Base-by-base conservation (phyloP, 2,797 vertebrate species). In the Sphenopsis melanotis region DNA sequence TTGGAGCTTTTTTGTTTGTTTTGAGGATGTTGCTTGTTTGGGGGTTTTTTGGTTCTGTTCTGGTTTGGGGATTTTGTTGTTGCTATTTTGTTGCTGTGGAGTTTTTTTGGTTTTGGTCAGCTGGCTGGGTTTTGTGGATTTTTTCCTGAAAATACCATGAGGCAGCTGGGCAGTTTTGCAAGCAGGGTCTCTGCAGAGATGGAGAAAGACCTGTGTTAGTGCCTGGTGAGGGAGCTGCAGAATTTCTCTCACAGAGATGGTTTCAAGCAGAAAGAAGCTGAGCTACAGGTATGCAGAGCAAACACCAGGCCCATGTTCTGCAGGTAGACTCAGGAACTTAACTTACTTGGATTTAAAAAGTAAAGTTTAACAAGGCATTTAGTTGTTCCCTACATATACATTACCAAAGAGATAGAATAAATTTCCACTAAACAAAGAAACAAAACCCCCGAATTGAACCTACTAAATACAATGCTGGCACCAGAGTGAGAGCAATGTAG, bases 11-110 rank as follows among this genome's bases (percentile, higher is more conserved):
- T 60, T 19, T 60, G 27, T 68, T 77, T 32, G 22, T 32, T 74
- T 42, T 47, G 19, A 59, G 36, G 13, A n/a, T 0, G 13, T 10
- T 27, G 37, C 37, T 37, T 37, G 29, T 2, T 64, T 26, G 11
- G 2, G 0, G 0, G 6, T 27, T 17, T 18, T 41, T 36, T 17
- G 1, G 5, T 20, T 53, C 23, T 41, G 9, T 49, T 75, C 27
- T 41, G 10, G 15, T 68, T n/a, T 60, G 29, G 14, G 14, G 11
- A 10, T 21, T 61, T 42, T 29, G 41, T 23, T 3, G 0, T 22
- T 17, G 41, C 41, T 41, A 6, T 24, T 55, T 42, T 29, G 41
- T 23, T 3, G 0, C 18, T 17, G 19, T 30, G 29, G 1, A 1
- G 5, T 42, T 10, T n/a, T 46, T 75, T 55, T 53, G 2, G 19